These are phyloP conservation scores for Globodera ellingtonae DNA, from an alignment of 1,140 invertebrate species.

Conservation along the genomic window DNA sequence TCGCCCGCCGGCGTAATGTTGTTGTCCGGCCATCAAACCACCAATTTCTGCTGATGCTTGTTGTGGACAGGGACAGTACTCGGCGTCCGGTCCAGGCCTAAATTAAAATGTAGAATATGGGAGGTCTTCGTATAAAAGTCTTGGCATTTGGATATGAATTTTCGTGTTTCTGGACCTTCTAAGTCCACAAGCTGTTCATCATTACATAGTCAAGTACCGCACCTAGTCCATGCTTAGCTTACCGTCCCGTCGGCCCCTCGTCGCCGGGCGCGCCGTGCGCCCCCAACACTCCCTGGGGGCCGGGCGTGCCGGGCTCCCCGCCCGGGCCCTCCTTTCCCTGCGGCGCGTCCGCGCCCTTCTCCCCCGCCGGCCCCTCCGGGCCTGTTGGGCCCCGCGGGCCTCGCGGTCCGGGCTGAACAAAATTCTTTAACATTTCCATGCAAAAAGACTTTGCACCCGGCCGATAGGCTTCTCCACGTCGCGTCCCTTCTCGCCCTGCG, in stretches of 20 bases:
- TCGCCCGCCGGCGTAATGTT: no score
- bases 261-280: not conserved
- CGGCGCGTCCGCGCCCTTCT: conserved; percentile 24
- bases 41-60: not conserved
- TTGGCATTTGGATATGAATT: no score
- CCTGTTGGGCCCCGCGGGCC: conserved; percentile 25
- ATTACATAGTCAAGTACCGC: no score
- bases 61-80: conserved; percentile 42
- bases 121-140: no score
- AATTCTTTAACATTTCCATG: not conserved
- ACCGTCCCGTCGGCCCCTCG: conserved; percentile 23
- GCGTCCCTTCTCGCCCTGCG: conserved; percentile 32
- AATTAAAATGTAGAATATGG: not conserved
- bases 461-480: conserved; percentile 25
- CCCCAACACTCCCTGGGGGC: not conserved
- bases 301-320: not conserved
- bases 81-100: conserved; percentile 35
- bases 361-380: conserved; percentile 12
- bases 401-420: conserved; percentile 15
- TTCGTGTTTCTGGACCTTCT: no score
- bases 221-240: not conserved
- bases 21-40: not conserved
- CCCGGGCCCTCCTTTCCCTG: not conserved
- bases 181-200: no score
- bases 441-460: not conserved